A percentile compares a stretch with the other conserved stretches of the same genome.
phyloP scores from a whole-genome alignment of 1,140 invertebrate genomes.

The Pachypeltis micranthus region DNA sequence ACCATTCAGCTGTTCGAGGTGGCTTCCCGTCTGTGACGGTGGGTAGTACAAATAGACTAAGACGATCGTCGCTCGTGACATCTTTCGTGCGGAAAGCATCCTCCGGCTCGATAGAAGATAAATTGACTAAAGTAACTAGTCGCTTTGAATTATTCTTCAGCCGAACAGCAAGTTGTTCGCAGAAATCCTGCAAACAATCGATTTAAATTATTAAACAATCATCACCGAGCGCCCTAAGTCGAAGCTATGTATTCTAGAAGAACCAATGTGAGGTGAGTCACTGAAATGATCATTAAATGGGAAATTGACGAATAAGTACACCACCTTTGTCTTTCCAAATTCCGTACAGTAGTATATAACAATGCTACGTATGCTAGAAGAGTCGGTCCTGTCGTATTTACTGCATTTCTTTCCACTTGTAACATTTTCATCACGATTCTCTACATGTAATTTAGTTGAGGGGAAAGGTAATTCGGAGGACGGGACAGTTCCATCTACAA shows the following conservation, averaged over 20 bases:
- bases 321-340: constrained; percentile 19
- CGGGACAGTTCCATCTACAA: background rate
- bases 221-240: no score
- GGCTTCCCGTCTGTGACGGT: constrained; percentile 45
- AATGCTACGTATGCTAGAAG: no score
- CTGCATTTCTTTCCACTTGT: no score
- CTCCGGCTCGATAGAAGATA: constrained; percentile 18
- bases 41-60: constrained; percentile 41
- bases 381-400: no score
- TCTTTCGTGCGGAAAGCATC: constrained; percentile 1
- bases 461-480: no score
- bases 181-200: background rate
- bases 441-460: no score
- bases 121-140: background rate
- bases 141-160: background rate
- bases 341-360: constrained; percentile 11
- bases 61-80: background rate
- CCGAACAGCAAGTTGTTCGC: background rate
- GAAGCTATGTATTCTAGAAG: no score
- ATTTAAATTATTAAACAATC: no score
- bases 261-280: no score
- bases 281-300: no score
- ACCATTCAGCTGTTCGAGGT: constrained; percentile 40
- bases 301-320: no score
- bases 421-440: no score